These are phyloP conservation scores for Willowsia nigromaculata DNA, from an alignment of 2,888 invertebrate species.

Conservation along the genomic window DNA sequence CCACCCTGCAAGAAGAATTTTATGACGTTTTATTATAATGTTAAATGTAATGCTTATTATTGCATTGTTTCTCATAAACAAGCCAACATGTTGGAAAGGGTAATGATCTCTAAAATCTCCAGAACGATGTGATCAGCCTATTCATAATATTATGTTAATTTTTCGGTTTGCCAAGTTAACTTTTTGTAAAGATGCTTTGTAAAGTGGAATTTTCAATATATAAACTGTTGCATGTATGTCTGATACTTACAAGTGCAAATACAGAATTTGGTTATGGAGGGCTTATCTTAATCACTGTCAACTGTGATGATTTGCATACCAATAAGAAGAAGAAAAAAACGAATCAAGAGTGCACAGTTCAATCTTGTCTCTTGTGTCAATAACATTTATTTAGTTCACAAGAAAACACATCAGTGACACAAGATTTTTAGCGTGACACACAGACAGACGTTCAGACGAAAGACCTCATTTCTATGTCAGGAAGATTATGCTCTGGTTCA, in stretches of 20 bases:
- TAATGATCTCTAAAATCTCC: slow-evolving; percentile 30
- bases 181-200: no score
- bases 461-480: slow-evolving; percentile 65
- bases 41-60: neutral
- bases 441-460: slow-evolving; percentile 64
- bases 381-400: slow-evolving; percentile 70
- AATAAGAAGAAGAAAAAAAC: slow-evolving; percentile 37
- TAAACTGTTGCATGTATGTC: no score
- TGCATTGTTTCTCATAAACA: neutral
- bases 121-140: neutral
- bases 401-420: neutral
- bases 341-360: slow-evolving; percentile 52
- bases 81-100: slow-evolving; percentile 18
- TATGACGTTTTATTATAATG: neutral
- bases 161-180: no score
- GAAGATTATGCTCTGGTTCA: neutral
- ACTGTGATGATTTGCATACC: slow-evolving; percentile 62
- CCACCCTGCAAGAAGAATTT: slow-evolving; percentile 80
- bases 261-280: neutral
- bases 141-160: neutral
- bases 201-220: no score
- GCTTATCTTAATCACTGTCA: slow-evolving; percentile 66
- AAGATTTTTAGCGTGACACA: slow-evolving; percentile 23
- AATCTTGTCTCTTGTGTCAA: slow-evolving; percentile 56
- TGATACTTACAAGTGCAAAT: neutral